Base-by-base conservation (phyloP, 2,888 invertebrate species). In the Drosophila colorata region DNA sequence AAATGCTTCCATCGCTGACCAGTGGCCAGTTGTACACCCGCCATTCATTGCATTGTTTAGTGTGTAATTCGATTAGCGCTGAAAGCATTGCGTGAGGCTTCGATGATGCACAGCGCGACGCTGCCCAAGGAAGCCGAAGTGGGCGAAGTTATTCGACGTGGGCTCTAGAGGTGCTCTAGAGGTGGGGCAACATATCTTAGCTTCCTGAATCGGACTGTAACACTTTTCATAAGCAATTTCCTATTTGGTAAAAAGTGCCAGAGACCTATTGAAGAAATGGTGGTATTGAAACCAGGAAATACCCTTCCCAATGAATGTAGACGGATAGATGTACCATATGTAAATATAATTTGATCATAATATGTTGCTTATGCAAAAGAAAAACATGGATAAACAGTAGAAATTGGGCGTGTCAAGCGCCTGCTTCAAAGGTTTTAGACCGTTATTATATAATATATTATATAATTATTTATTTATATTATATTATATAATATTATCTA, bases 61-160 rank as follows among this genome's bases (percentile, higher is more conserved):
- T 37, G 37, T 48, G 59, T 57, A 60, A 57, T 68, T 76, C 49
- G 63, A 67, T 68, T 72, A 44, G 40, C 7, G 48, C 51, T 59
- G 28, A 18, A 1, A 48, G 18, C 40, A 51, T 53, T 73, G 64
- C 57, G 70, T 70, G 70, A 44, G 69, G 40, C 57, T 52, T 47
- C 48, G 35, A 48, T 47, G 28, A 28, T 8, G 28, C 28, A 28
- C 28, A 28, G 8, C 28, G 28, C 28, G 28, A 8, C 2, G 28
- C 9, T 28, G 28, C 28, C 28, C 28, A 28, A 28, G 9, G 28
- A 28, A 28, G 28, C 23, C 13, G 3, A 16, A 33, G 31, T 16
- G 35, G 4, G 25, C 31, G 1, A 11, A 23, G 48, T 20, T 0
- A 20, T 3, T 20, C 20, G 20, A 20, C 20, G 20, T 20, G 20